These are phyloP conservation scores for Willowsia nigromaculata DNA, from an alignment of 2,888 invertebrate genomes.

Conservation along the genomic window DNA sequence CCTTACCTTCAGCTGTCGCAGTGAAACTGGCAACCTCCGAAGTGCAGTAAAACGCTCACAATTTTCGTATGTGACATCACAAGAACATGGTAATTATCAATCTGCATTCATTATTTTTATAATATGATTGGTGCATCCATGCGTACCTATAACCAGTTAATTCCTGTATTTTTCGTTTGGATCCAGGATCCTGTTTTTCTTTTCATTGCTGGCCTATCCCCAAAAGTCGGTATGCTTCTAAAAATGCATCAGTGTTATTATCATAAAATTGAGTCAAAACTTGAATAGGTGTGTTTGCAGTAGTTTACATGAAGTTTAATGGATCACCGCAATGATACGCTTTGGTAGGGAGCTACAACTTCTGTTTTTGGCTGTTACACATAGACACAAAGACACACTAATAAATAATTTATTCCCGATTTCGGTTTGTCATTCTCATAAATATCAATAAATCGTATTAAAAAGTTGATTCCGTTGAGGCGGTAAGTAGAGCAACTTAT, in stretches of 20 bases:
- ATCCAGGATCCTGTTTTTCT: background rate
- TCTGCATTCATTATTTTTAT: background rate
- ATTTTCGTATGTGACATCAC: background rate
- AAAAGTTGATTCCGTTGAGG: background rate
- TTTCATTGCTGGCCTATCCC: background rate
- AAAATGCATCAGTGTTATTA: background rate
- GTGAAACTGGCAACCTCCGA: background rate
- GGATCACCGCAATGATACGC: slow-evolving; percentile 33
- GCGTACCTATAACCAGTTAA: background rate
- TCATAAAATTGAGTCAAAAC: background rate
- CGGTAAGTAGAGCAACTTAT: background rate
- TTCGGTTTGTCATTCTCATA: slow-evolving; percentile 40
- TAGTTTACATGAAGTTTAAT: background rate
- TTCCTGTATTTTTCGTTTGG: background rate
- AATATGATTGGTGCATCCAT: background rate
- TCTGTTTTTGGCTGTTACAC: background rate
- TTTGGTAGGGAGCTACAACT: background rate
- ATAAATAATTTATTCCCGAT: slow-evolving; percentile 20
- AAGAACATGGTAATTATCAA: background rate
- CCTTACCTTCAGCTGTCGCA: background rate
- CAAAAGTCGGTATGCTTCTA: background rate
- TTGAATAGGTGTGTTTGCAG: background rate
- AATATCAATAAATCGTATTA: slow-evolving; percentile 36
- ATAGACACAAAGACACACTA: background rate
- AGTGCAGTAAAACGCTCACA: background rate